A percentile compares a stretch with the other conserved stretches of the same genome.
Conservation (phyloP, 37 sponge, comb jelly and placozoan genomes). For the Dysidea cf. avara region DNA sequence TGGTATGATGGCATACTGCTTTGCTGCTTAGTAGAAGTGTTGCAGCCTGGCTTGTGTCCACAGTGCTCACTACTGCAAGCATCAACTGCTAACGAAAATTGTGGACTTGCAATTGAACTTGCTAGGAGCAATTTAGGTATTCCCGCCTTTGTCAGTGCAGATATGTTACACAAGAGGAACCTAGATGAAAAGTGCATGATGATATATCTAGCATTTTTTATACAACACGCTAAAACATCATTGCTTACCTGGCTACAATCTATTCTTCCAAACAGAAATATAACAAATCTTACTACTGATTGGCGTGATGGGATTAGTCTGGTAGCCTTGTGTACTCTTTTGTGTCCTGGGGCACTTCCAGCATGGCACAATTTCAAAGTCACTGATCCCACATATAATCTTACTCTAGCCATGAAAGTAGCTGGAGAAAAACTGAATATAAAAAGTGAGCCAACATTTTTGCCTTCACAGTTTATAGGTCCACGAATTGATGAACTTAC, state of each 20-base stretch:
- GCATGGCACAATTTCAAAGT: constrained; percentile 59
- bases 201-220: no score
- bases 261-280: constrained; percentile 54
- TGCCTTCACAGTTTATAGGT: constrained; percentile 61
- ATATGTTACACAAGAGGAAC: no score
- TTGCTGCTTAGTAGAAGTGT: no score
- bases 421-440: constrained; percentile 62
- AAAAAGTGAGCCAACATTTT: constrained; percentile 53
- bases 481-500: constrained; percentile 82
- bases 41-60: no score
- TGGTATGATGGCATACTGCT: no score
- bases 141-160: no score
- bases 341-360: constrained; percentile 59
- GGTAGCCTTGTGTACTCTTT: constrained; percentile 63
- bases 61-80: no score
- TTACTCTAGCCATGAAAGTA: constrained; percentile 57
- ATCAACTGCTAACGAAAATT: no score
- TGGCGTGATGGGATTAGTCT: constrained; percentile 85
- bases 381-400: constrained; percentile 56
- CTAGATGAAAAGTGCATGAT: no score
- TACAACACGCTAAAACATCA: constrained; percentile 44
- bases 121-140: no score
- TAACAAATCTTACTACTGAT: constrained; percentile 79
- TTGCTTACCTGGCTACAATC: constrained; percentile 78
- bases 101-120: no score